Evolutionary conservation across 2,888 invertebrate species (phyloP), one percentile per base, ranked within the genome.

Genomic region (Rotaria magnacalcarata): DNA sequence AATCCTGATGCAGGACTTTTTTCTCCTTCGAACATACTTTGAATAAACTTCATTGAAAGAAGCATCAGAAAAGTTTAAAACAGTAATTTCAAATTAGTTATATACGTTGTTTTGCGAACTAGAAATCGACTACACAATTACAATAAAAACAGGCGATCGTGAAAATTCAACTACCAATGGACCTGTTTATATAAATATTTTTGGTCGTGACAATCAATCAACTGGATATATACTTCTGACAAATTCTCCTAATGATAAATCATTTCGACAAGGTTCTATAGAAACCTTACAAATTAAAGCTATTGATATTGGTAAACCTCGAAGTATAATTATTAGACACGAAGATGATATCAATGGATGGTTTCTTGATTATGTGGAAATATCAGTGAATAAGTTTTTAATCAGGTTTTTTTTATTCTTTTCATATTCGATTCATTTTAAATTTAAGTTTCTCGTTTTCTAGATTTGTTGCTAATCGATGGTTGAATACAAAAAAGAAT

Each of bases 311-410:
- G 80, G 80, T n/a, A 80, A 80, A n/a, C 80, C 80, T n/a, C 47
- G 47, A 47, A 21, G 47, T 11, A 24, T 80, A 14, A 80, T 80
- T 24, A 43, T 80, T 24, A 6, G 80, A 47, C 80, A 80, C n/a
- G 80, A 80, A n/a, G 47, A 47, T n/a, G 47, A 80, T 47, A 4
- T 2, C 4, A 80, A 11, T 47, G 47, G n/a, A 43, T 80, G 80
- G 80, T 80, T 24, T 47, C 47, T 80, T 80, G 80, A 80, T 80
- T 80, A 80, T 80, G 47, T 80, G n/a, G 80, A 80, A 21, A 47
- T 80, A 24, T 43, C 80, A 11, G 47, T 24, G 10, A 24, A 80
- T 47, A 10, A 80, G 11, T 80, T 47, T 80, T 24, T 43, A n/a
- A 47, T 43, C 14, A 43, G 80, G 80, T 80, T 0, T 21, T 67